A percentile compares a stretch with the other conserved stretches of the same genome.
phyloP scores from a whole-genome alignment of 2,113 vertebrate genomes.

The Uria aalge region DNA sequence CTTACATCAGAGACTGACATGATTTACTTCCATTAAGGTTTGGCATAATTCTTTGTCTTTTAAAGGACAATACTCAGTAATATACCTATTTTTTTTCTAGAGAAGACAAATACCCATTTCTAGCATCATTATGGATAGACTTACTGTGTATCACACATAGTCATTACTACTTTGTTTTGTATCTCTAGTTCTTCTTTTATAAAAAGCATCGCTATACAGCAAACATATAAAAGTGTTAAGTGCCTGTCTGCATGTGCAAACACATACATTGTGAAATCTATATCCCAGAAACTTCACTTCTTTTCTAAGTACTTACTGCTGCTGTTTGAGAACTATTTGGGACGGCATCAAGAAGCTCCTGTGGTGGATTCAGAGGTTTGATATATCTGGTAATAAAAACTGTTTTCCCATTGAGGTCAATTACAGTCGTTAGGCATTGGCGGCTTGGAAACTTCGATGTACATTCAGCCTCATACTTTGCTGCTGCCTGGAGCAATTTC shows the following conservation, averaged over 20 bases:
- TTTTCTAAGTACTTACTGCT: slow-evolving; percentile 73
- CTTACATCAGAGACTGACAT: neutral
- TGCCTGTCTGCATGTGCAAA: neutral
- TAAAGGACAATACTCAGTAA: neutral
- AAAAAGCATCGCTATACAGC: neutral
- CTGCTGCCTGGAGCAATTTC: slow-evolving; percentile 85
- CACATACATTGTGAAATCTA: neutral
- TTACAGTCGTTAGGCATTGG: slow-evolving; percentile 86
- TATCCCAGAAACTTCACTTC: neutral
- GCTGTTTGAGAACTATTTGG: slow-evolving; percentile 77
- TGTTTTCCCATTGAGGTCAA: slow-evolving; percentile 88
- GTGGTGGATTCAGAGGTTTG: slow-evolving; percentile 85
- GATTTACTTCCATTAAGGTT: neutral
- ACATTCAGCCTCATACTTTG: slow-evolving; percentile 84
- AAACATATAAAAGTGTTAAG: neutral
- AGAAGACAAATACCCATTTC: neutral
- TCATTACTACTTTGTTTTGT: neutral
- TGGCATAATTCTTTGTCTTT: neutral
- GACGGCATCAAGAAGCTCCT: slow-evolving; percentile 81
- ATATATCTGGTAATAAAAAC: slow-evolving; percentile 92
- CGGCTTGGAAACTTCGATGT: slow-evolving; percentile 78
- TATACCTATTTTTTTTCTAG: neutral
- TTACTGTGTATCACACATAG: neutral
- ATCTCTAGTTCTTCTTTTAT: neutral
- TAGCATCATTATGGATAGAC: neutral